A percentile compares a stretch with the other conserved stretches of the same genome.
Conservation (phyloP, 1,140 invertebrate species). For the Apis dorsata region DNA sequence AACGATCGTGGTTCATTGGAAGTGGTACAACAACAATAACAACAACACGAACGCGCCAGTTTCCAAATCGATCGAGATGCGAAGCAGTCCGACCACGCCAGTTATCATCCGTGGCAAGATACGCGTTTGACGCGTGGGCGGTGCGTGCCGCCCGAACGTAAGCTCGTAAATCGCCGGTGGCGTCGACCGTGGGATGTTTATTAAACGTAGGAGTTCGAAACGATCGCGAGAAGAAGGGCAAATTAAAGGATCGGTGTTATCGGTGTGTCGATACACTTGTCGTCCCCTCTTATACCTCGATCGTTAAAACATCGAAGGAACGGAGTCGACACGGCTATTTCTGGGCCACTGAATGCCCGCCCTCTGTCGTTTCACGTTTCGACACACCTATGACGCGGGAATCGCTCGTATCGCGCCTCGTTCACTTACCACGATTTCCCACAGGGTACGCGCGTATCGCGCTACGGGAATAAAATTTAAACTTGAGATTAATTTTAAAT, state of each 20-base stretch:
- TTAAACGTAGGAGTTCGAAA: conserved; percentile 22
- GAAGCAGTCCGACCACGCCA: neutral
- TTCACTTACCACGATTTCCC: too few species aligned
- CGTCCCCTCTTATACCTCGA: neutral
- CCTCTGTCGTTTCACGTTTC: neutral
- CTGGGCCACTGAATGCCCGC: neutral
- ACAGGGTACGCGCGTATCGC: too few species aligned
- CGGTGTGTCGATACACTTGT: neutral
- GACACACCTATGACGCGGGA: neutral
- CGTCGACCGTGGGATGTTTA: conserved; percentile 21
- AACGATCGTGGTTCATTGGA: neutral
- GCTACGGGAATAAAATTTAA: neutral
- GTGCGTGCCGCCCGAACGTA: conserved; percentile 4
- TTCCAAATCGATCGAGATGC: conserved; percentile 30
- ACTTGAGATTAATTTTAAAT: too few species aligned
- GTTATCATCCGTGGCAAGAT: conserved; percentile 26
- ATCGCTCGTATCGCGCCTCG: neutral
- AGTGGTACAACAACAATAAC: neutral
- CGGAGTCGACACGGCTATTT: neutral
- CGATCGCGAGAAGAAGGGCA: neutral
- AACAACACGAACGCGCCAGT: neutral
- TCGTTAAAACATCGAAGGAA: neutral
- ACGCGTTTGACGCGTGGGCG: conserved; percentile 21
- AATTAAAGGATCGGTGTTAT: conserved; percentile 26
- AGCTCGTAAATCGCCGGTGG: conserved; percentile 32